Conservation (phyloP, 2,888 invertebrate genomes). For the Parascotia fuliginaria region DNA sequence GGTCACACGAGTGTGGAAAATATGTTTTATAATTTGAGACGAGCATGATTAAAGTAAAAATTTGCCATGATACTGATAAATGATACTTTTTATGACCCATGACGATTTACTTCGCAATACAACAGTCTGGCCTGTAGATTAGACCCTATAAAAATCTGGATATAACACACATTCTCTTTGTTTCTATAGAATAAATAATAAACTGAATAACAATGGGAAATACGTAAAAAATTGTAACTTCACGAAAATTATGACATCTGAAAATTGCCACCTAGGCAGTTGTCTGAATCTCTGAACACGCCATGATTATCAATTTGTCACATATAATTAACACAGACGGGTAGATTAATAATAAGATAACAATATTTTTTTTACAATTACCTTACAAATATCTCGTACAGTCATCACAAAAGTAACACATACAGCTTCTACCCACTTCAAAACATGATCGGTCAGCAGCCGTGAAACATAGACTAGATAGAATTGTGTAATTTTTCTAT, state of each 20-base stretch:
- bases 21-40: not conserved
- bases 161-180: not conserved
- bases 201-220: constrained; percentile 2
- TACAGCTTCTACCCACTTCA: constrained; percentile 78
- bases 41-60: constrained; percentile 12
- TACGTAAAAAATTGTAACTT: constrained; percentile 33
- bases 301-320: constrained; percentile 24
- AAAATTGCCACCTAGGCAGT: constrained; percentile 82
- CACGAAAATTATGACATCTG: constrained; percentile 64
- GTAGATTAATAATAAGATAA: constrained; percentile 15
- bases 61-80: constrained; percentile 14
- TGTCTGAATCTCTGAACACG: constrained; percentile 40
- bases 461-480: constrained; percentile 51
- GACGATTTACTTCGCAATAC: constrained; percentile 11
- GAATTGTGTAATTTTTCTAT: constrained; percentile 32
- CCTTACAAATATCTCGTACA: constrained; percentile 81
- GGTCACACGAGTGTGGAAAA: not conserved
- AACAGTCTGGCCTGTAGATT: not conserved
- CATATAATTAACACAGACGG: constrained; percentile 13
- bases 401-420: constrained; percentile 84
- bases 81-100: constrained; percentile 10
- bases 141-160: not conserved
- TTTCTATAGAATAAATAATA: not conserved
- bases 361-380: constrained; percentile 54
- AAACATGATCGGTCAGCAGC: constrained; percentile 82